phyloP scores from a whole-genome alignment of 2,888 invertebrate genomes.

The Erebia ligea region DNA sequence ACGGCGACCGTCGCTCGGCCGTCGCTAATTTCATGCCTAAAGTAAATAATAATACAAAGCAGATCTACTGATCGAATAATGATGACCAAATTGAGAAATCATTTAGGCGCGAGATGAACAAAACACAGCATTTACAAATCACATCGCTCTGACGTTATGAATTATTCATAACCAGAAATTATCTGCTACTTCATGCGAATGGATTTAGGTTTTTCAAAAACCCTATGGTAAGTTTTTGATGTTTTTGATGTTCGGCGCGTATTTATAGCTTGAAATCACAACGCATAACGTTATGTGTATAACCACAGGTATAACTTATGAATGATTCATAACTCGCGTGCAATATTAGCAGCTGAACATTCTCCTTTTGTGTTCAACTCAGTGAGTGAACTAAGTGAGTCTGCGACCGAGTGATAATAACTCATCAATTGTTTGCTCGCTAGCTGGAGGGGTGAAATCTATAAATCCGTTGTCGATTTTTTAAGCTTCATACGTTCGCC shows the following conservation, averaged over 20 bases:
- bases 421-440: constrained; percentile 71
- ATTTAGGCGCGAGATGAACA: too few relatives aligned
- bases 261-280: background rate
- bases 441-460: constrained; percentile 32
- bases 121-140: too few relatives aligned
- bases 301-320: background rate
- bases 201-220: background rate
- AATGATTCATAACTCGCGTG: constrained; percentile 69
- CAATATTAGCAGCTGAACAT: constrained; percentile 70
- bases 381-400: constrained; percentile 51
- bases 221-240: too few relatives aligned
- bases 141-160: too few relatives aligned
- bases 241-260: too few relatives aligned
- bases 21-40: too few relatives aligned
- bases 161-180: too few relatives aligned
- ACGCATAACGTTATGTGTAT: background rate
- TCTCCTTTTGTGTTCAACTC: constrained; percentile 58
- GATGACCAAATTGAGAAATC: too few relatives aligned
- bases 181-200: too few relatives aligned
- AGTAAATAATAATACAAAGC: too few relatives aligned
- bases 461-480: constrained; percentile 39
- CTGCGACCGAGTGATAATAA: constrained; percentile 71
- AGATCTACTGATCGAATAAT: too few relatives aligned
- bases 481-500: constrained; percentile 30
- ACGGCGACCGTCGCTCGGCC: too few relatives aligned